Conservation (phyloP, 2,888 invertebrate genomes). For the Melanostoma mellinum region DNA sequence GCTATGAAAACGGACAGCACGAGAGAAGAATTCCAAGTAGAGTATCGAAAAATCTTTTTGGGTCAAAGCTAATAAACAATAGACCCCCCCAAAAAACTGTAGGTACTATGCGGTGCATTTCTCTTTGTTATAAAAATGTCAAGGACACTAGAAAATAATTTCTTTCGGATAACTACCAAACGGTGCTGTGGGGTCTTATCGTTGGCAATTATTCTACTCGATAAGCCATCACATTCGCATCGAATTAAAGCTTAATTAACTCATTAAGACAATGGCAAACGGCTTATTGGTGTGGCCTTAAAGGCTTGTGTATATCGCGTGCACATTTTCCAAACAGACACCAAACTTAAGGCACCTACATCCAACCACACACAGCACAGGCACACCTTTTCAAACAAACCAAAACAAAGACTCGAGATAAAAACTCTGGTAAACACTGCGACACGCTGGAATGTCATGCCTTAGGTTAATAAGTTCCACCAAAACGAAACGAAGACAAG, state of each 20-base stretch:
- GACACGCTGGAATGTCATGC: slow-evolving; percentile 57
- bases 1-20: no score
- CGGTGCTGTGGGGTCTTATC: slow-evolving; percentile 35
- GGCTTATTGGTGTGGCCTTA: slow-evolving; percentile 47
- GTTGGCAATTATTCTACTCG: slow-evolving; percentile 61
- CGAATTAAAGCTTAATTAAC: slow-evolving; percentile 63
- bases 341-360: slow-evolving; percentile 15
- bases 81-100: no score
- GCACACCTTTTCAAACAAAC: slow-evolving; percentile 9
- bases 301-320: slow-evolving; percentile 55
- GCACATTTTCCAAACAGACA: slow-evolving; percentile 56
- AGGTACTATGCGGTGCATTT: not conserved
- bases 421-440: slow-evolving; percentile 60
- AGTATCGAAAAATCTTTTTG: not conserved
- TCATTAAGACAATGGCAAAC: slow-evolving; percentile 61
- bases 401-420: slow-evolving; percentile 47
- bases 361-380: not conserved
- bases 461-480: slow-evolving; percentile 40
- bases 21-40: no score
- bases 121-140: slow-evolving; percentile 33
- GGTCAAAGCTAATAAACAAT: no score
- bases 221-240: slow-evolving; percentile 59
- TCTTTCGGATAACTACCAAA: slow-evolving; percentile 13
- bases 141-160: slow-evolving; percentile 57
- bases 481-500: slow-evolving; percentile 12